These are phyloP conservation scores for Caenorhabditis brenneri DNA, from an alignment of 1,140 invertebrate species.

Conservation along the genomic window DNA sequence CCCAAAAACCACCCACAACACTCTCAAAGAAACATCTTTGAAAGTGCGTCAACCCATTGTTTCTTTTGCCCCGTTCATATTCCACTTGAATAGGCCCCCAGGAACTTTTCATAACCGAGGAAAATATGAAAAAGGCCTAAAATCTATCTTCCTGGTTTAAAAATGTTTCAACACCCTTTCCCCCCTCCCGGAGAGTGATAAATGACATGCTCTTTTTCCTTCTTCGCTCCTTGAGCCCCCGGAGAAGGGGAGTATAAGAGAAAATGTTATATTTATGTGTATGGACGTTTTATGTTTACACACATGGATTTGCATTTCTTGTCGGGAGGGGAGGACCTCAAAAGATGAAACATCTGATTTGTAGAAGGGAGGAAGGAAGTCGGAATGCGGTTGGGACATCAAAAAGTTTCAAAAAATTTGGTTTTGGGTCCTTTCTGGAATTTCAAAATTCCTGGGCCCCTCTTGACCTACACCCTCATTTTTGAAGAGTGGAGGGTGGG, in stretches of 20 bases:
- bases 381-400: background rate
- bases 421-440: too few relatives aligned
- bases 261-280: slow-evolving; percentile 27
- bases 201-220: background rate
- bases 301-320: slow-evolving; percentile 7
- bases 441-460: background rate
- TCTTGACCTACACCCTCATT: background rate
- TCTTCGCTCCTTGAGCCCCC: background rate
- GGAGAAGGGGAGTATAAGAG: background rate
- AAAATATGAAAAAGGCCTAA: background rate
- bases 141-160: background rate
- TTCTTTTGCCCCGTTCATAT: too few relatives aligned
- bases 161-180: slow-evolving; percentile 4
- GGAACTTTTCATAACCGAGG: too few relatives aligned
- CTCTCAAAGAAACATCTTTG: too few relatives aligned
- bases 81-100: background rate
- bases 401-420: background rate
- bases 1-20: too few relatives aligned
- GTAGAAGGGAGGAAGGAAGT: background rate
- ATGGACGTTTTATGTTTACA: background rate
- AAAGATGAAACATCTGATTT: slow-evolving; percentile 38
- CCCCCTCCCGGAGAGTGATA: background rate
- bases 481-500: too few relatives aligned
- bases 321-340: background rate
- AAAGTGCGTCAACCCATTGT: too few relatives aligned